Evolutionary conservation across 2,113 vertebrate genomes (phyloP), one percentile per base, ranked within the genome.

Genomic region (Serinus canaria): DNA sequence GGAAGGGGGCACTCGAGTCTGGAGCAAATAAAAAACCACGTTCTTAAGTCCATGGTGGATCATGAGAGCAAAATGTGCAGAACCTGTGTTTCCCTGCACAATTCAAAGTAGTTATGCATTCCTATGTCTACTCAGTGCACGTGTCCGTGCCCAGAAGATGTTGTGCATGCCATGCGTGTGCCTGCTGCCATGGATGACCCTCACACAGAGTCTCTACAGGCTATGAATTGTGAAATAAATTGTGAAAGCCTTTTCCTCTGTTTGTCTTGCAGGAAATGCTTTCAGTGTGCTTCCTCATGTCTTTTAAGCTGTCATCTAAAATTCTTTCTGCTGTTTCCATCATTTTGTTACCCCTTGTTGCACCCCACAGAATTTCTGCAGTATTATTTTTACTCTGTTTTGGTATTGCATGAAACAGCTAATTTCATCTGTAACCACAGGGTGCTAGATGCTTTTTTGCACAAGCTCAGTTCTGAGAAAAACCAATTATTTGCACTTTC

Each of bases 181-280:
- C n/a, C 41, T n/a, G 41, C 35, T 90, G 3, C 69, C n/a, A 17
- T 3, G 46, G 76, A 12, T 41, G 33, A 46, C 72, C 46, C 59
- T 77, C 59, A 27, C 3, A 33, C 28, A 56, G 33, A 37, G 31
- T 24, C 63, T 76, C 88, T 31, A 52, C 8, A 80, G 66, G 50
- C 67, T 74, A 21, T 18, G 20, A 79, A 76, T 20, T 33, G 31
- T 49, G 53, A 64, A 18, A 49, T 18, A 5, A 27, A 44, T 60
- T 53, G 64, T 62, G 70, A 72, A 92, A 77, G 63, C 37, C 28
- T 83, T 55, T 83, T 89, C 37, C 80, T 94, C 72, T 79, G 18
- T 77, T 73, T 50, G 23, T 69, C 58, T 67, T 62, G 3, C 72
- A 69, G 82, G 28, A 96, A 90, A 79, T 53, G 78, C 37, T 72